Conservation (phyloP, 2,797 vertebrate species). For the Esox lucius region DNA sequence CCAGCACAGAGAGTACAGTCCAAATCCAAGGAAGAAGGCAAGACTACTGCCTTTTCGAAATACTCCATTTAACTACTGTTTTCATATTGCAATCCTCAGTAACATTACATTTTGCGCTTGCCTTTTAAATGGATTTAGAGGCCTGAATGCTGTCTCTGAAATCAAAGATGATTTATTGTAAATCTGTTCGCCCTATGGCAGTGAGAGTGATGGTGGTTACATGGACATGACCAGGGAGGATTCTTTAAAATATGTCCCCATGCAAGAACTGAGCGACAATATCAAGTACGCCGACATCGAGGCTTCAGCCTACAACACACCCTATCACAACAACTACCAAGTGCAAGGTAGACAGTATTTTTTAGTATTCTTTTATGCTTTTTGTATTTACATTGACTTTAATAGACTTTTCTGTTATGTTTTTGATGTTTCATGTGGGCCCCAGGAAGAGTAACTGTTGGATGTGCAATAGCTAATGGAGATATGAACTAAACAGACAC, state of each 20-base stretch:
- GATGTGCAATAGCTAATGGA: no score
- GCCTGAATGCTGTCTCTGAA: neutral
- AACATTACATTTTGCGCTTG: neutral
- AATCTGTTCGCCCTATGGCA: constrained; percentile 10
- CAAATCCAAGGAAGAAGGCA: constrained; percentile 47
- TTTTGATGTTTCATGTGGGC: no score
- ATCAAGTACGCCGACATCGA: constrained; percentile 81
- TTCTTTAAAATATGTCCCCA: constrained; percentile 79
- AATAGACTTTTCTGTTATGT: no score
- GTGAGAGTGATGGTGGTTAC: constrained; percentile 86
- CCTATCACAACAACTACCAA: constrained; percentile 65
- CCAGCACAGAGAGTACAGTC: neutral
- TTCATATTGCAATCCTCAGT: neutral
- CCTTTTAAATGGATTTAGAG: neutral
- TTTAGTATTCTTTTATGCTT: no score
- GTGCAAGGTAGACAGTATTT: constrained; percentile 39
- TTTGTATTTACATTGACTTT: no score
- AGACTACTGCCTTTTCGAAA: neutral
- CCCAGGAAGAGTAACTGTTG: no score
- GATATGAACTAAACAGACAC: no score
- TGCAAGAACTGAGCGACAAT: constrained; percentile 80
- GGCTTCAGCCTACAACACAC: constrained; percentile 74
- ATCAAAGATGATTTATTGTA: neutral
- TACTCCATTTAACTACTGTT: neutral
- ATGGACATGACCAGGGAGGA: constrained; percentile 92